These are phyloP conservation scores for Orthosia incerta DNA, from an alignment of 2,888 invertebrate species.

Conservation along the genomic window DNA sequence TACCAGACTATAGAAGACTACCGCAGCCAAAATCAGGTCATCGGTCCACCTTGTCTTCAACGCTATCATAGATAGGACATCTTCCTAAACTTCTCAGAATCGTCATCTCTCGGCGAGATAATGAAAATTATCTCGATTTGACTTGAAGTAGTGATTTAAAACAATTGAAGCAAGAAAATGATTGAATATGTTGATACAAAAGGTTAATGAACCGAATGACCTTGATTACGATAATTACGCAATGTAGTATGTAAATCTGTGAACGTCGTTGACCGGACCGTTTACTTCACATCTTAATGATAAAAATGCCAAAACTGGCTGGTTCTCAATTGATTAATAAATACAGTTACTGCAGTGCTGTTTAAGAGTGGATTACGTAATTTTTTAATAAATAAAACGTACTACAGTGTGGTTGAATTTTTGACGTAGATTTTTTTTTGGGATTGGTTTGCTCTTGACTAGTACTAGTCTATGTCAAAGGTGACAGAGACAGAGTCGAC, in stretches of 20 bases:
- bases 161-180: background rate
- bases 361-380: no score
- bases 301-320: slow-evolving; percentile 28
- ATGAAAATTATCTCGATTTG: background rate
- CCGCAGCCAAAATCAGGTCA: no score
- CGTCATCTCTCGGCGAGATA: background rate
- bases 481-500: no score
- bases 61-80: no score
- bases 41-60: no score
- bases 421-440: no score
- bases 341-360: background rate
- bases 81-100: background rate
- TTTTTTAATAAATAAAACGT: no score
- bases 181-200: slow-evolving; percentile 27
- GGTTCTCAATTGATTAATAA: slow-evolving; percentile 6
- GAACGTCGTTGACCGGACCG: slow-evolving; percentile 26
- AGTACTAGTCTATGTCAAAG: no score
- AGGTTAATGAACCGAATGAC: slow-evolving; percentile 38
- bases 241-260: slow-evolving; percentile 39
- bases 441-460: no score
- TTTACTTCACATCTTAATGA: slow-evolving; percentile 5
- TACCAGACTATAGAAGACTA: no score
- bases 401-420: no score
- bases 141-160: background rate
- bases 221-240: slow-evolving; percentile 49